Evolutionary conservation across 2,113 vertebrate species (phyloP), one percentile per base, ranked within the genome.

Genomic region (Rattus rattus): DNA sequence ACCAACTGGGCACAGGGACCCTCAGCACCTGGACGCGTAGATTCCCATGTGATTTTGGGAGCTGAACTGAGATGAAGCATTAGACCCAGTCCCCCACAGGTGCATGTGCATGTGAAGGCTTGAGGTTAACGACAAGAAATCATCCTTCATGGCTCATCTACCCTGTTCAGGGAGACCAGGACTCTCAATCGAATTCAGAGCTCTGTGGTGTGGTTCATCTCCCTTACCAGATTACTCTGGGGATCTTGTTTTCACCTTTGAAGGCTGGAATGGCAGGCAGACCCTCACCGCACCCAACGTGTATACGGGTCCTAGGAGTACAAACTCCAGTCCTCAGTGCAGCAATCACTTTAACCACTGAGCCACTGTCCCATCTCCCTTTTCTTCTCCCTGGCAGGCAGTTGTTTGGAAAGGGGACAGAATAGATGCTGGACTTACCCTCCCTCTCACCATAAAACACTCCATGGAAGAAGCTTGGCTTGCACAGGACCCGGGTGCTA

Each of bases 401-500:
- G 30, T 36, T 26, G 14, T 49, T 47, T 67, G 92, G 59, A 33
- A 49, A 1, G 22, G 24, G 9, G 26, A 12, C 0, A 0, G 89
- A 1, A 12, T 6, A 13, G 14, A 26, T 2, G 39, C 47, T 12
- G 56, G 65, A 11, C 52, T 33, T 54, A 47, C 7, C 93, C 8
- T 30, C 30, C 28, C 7, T 17, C 2, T 43, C 69, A 26, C 16
- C 19, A 19, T 2, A 11, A 85, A 54, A n/a, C 85, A n/a, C 20
- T 22, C 12, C 26, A 6, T 52, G 1, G 0, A 26, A 26, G 54
- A 39, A 20, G 0, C 47, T 2, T 1, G 1, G 70, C 79, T 49
- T 28, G 61, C 63, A 52, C 65, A 3, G 33, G 26, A 11, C n/a
- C 52, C 67, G 7, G 19, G 0, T 0, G 2, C 28, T 11, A 0